Conservation (phyloP, 1,140 invertebrate genomes). For the Halyomorpha halys region DNA sequence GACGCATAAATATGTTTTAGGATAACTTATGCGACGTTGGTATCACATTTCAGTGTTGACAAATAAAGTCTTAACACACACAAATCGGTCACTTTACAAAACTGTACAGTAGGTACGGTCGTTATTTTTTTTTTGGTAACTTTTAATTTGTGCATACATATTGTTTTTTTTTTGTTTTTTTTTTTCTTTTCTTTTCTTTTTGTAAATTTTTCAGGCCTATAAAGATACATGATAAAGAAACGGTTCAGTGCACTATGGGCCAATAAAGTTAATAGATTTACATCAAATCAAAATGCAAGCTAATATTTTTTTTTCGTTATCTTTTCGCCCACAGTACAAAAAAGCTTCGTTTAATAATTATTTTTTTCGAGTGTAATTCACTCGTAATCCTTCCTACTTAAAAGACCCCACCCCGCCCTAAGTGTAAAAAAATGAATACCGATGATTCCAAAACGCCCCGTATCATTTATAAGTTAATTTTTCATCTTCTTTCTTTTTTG, state of each 20-base stretch:
- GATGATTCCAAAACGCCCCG: slow-evolving; percentile 14
- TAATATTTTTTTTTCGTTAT: slow-evolving; percentile 9
- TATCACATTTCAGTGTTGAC: slow-evolving; percentile 15
- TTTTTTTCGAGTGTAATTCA: slow-evolving; percentile 9
- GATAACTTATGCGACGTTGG: slow-evolving; percentile 7
- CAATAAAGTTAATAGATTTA: slow-evolving; percentile 15
- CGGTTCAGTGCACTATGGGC: slow-evolving; percentile 18
- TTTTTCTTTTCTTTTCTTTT: slow-evolving; percentile 8
- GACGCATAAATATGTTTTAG: slow-evolving; percentile 7
- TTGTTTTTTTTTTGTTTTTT: slow-evolving; percentile 13
- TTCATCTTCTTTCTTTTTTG: slow-evolving; percentile 5
- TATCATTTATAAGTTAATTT: slow-evolving; percentile 16
- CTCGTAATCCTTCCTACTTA: slow-evolving; percentile 13
- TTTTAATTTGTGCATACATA: slow-evolving; percentile 27
- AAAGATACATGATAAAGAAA: slow-evolving; percentile 24
- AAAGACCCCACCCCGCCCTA: slow-evolving; percentile 9
- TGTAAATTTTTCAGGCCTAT: slow-evolving; percentile 15
- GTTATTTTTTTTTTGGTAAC: slow-evolving; percentile 22
- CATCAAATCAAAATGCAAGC: slow-evolving; percentile 21
- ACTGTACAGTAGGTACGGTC: slow-evolving; percentile 27
- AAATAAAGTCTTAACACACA: slow-evolving; percentile 18
- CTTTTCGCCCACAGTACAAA: slow-evolving; percentile 13
- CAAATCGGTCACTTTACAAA: slow-evolving; percentile 26
- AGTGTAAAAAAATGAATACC: slow-evolving; percentile 22
- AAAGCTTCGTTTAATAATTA: background rate